phyloP scores from a whole-genome alignment of 2,888 invertebrate species.

The Xanthia togata region DNA sequence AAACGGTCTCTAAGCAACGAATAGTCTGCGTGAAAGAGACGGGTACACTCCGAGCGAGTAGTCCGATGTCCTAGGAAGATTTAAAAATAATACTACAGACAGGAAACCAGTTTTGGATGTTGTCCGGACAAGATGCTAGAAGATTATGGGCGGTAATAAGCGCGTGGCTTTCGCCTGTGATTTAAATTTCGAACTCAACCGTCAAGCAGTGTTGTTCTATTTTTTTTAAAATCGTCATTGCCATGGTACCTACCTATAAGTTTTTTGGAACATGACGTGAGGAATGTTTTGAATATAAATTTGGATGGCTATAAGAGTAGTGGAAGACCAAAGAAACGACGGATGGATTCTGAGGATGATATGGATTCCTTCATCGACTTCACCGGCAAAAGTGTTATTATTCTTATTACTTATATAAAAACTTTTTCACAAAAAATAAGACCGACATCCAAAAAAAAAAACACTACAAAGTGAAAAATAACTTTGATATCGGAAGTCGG shows the following conservation, averaged over 20 bases:
- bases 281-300: neutral
- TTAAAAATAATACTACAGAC: constrained; percentile 65
- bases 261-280: neutral
- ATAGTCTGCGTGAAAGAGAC: constrained; percentile 49
- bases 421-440: too few relatives aligned
- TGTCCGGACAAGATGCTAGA: constrained; percentile 58
- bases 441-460: too few relatives aligned
- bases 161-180: constrained; percentile 51
- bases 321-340: neutral
- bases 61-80: constrained; percentile 60
- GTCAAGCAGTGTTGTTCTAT: constrained; percentile 27
- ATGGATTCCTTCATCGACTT: neutral
- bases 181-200: constrained; percentile 55
- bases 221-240: constrained; percentile 8
- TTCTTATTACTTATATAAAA: too few relatives aligned
- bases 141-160: constrained; percentile 57
- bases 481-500: too few relatives aligned
- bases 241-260: neutral
- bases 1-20: constrained; percentile 36
- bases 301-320: neutral
- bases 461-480: too few relatives aligned
- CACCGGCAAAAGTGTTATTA: too few relatives aligned
- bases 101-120: constrained; percentile 64
- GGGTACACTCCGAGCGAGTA: constrained; percentile 35
- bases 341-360: too few relatives aligned